Evolutionary conservation across 2,797 vertebrate species (phyloP).

Genomic region (Micrastur ruficollis): DNA sequence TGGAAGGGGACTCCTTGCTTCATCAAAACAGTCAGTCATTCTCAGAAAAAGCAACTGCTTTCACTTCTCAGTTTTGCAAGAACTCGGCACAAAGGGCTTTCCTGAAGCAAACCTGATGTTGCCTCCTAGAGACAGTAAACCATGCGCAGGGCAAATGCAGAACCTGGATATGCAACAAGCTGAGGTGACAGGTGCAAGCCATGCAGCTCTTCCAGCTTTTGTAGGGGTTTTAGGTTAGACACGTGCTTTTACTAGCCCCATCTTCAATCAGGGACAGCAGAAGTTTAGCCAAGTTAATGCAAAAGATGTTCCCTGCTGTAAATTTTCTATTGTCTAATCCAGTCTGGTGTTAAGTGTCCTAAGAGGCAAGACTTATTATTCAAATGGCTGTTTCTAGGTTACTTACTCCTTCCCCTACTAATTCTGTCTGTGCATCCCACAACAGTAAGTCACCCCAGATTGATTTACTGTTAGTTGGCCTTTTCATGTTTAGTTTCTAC

Average conservation of each 20-base stretch:
- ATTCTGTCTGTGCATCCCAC: neutral
- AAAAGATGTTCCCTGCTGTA: neutral
- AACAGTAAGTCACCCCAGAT: neutral
- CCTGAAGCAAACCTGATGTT: neutral
- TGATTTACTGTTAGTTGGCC: neutral
- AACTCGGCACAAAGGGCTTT: constrained; percentile 41
- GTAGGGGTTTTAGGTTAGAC: neutral
- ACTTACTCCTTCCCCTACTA: neutral
- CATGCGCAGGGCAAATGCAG: accelerated
- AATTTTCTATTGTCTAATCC: neutral
- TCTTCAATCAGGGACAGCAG: neutral
- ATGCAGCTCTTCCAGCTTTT: neutral
- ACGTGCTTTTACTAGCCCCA: neutral
- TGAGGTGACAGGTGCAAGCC: neutral
- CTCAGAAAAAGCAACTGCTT: constrained; percentile 39
- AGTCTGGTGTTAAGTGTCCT: neutral
- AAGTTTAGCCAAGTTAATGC: neutral
- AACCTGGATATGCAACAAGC: neutral
- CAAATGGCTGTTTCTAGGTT: neutral
- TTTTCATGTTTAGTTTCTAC: neutral
- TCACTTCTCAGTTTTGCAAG: constrained; percentile 41
- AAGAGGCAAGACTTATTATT: neutral
- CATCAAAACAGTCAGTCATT: constrained; percentile 56
- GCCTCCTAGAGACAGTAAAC: neutral
- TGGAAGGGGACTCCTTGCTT: constrained; percentile 63